Evolutionary conservation across 2,113 vertebrate genomes (phyloP).

Genomic region (Onychostoma macrolepis): DNA sequence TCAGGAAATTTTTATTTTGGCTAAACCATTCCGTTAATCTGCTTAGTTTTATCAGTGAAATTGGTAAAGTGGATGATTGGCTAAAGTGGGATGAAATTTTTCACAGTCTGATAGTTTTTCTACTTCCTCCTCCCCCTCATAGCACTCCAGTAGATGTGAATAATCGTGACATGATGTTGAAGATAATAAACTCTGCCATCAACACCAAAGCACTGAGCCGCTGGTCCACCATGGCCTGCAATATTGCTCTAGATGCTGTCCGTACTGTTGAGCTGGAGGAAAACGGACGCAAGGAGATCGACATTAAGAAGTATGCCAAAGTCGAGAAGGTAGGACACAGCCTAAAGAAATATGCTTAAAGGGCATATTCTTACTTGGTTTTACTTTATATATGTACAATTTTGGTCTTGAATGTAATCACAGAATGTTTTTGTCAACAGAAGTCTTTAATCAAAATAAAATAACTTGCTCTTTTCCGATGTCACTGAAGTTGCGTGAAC

Average conservation of each 20-base stretch:
- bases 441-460: not conserved
- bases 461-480: not conserved
- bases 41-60: not conserved
- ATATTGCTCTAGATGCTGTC: slow-evolving; percentile 88
- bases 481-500: not conserved
- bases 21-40: not conserved
- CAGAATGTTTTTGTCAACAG: not conserved
- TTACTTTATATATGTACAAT: no score
- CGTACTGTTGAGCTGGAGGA: slow-evolving; percentile 90
- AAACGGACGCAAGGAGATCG: slow-evolving; percentile 91
- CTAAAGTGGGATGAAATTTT: not conserved
- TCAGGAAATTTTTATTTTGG: not conserved
- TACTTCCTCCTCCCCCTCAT: not conserved
- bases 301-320: slow-evolving; percentile 97
- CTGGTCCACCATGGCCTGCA: slow-evolving; percentile 85
- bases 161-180: slow-evolving; percentile 90
- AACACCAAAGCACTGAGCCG: slow-evolving; percentile 85
- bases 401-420: no score
- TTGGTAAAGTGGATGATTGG: not conserved
- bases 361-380: no score
- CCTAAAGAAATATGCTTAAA: no score
- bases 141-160: slow-evolving; percentile 86
- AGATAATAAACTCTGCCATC: slow-evolving; percentile 90
- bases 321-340: slow-evolving; percentile 85
- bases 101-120: not conserved